Evolutionary conservation across 2,113 vertebrate genomes (phyloP), one percentile per base, ranked within the genome.

Genomic region (Stictonetta naevosa): DNA sequence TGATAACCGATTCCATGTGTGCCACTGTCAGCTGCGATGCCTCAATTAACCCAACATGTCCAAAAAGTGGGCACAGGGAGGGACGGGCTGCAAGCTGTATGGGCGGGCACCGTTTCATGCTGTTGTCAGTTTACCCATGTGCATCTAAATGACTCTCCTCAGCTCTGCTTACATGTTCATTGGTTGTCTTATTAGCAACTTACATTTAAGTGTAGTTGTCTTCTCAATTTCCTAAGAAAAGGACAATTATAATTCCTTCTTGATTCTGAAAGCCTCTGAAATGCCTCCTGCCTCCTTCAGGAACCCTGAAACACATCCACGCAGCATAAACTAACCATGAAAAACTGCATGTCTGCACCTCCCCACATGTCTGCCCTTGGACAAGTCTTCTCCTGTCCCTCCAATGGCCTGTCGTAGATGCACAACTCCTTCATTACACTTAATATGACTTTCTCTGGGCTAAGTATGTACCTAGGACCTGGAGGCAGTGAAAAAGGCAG

Each of bases 1-100:
- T 71, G 42, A 42, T 94, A 96, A 97, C 85, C 5, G 58, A 62
- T 91, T 91, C 95, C 91, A 79, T 74, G 73, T 38, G 86, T 40
- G 67, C 83, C 3, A 64, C 90, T 75, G 90, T 92, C 95, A 94
- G 58, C 91, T 64, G 28, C 20, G 62, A 91, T 58, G 79, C 88
- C 81, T 86, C 74, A 44, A 67, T 96, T 72, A 94, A 86, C 72
- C 63, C 69, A 58, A 90, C 23, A 92, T 86, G 64, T 76, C 95
- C 60, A 60, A 71, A 95, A 86, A 82, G 81, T 48, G 77, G 92
- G 86, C 91, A 80, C 82, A 13, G 84, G 92, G 86, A 92, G 63
- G 38, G 95, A 79, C 9, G 19, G 95, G 93, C 74, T 44, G 73
- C 59, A 48, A 86, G 64, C 78, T 60, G 80, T 80, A 82, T 90